Base-by-base conservation (phyloP, 2,113 vertebrate species). In the Thunnus maccoyii region DNA sequence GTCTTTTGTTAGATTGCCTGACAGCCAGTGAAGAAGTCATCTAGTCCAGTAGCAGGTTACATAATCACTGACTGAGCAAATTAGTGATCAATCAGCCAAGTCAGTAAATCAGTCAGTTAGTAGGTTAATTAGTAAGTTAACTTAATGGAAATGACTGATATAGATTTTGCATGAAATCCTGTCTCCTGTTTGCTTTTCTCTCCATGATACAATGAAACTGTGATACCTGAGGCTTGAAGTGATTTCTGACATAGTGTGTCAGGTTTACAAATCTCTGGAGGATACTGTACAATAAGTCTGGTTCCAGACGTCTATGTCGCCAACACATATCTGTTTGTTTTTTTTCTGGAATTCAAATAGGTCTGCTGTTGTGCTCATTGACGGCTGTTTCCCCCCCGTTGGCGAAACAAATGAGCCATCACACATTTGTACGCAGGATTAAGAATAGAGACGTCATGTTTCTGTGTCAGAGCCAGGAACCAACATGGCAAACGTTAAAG, bases 61-160 rank as follows among this genome's bases (percentile, higher is more conserved):
- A 85, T 84, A 78, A 88, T 83, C 60, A 30, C 41, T 83, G 55
- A 30, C 16, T 44, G 58, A 80, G 68, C 48, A 64, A 67, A 73
- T 89, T 73, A 61, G 54, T 73, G 58, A 89, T 92, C 82, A 78
- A 80, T 86, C 73, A 78, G 60, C 27, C 64, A 61, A 85, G 72
- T 80, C 44, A 67, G 41, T 76, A 57, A 80, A 82, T 69, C 55
- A 65, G 18, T 30, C 72, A 70, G 12, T 55, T 63, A 79, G 78
- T 57, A 50, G n/a, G 32, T 80, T 82, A 76, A 86, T 89, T 67
- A 82, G 77, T 63, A 56, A 27, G 56, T 73, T 30, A 64, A 71
- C 72, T 55, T 30, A 80, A 68, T 69, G 67, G 47, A 87, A 76
- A 77, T 50, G 32, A 56, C 55, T 66, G 55, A 73, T 72, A 32